Base-by-base conservation (phyloP, 2,888 invertebrate species). In the Lasioglossum oenotherae region DNA sequence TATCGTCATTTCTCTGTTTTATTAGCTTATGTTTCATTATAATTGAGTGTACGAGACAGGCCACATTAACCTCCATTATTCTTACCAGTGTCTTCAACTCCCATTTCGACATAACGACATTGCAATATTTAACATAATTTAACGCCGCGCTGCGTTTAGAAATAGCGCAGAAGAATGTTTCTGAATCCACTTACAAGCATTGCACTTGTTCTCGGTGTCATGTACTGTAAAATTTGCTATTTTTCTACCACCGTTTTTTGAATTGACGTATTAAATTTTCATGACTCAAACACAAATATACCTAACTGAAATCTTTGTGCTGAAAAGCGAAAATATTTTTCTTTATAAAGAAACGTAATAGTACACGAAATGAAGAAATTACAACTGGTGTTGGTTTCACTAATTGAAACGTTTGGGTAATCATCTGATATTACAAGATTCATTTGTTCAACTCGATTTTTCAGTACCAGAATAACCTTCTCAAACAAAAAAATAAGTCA, bases 1-100 rank as follows among this genome's bases (percentile, higher is more conserved):
- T 71, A 71, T 71, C 71, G 38, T 71, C 12, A 71, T 71, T 71
- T 71, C n/a, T 71, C n/a, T 31, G 69, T 69, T 69, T 69, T 69
- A 69, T 69, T 38, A 38, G 69, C 38, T 69, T 38, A 38, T 19
- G 69, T 38, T 38, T 38, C 69, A 64, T 38, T 38, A 23, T 69
- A 69, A 69, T 69, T 69, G 69, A 38, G 19, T 38, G 69, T 38
- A 64, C 64, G 16, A 19, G 64, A 8, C 64, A 64, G 19, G 19
- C 64, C 35, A 2, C 35, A 19, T 64, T 64, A 64, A 64, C 64
- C 31, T 19, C 31, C 19, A 19, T 64, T 64, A 64, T 31, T 31
- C 19, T 16, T 31, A 64, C 31, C 64, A 64, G 35, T 19, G 64
- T 64, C 31, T 64, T 64, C 35, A 64, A 64, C 31, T 31, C 8